phyloP scores from a whole-genome alignment of 1,140 invertebrate genomes.

The Tenebrio molitor region DNA sequence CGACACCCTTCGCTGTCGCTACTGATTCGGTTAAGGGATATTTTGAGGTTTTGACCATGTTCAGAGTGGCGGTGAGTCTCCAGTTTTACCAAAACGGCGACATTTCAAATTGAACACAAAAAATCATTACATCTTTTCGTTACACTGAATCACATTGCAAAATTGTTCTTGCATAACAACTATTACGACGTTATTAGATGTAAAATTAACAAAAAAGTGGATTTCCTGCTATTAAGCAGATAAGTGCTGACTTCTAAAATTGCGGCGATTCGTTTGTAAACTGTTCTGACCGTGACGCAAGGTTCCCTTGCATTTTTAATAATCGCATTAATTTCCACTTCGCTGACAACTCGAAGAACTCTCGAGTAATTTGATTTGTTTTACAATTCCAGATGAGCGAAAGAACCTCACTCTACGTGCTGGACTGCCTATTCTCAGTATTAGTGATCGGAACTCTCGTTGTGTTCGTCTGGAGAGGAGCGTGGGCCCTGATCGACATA shows the following conservation, averaged over 20 bases:
- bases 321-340: no score
- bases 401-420: conserved; percentile 79
- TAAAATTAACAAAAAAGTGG: no score
- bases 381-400: conserved; percentile 76
- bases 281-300: no score
- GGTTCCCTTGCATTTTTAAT: no score
- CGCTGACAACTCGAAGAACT: no score
- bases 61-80: conserved; percentile 77
- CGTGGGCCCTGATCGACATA: conserved; percentile 85
- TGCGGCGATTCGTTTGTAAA: no score
- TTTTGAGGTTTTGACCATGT: conserved; percentile 87
- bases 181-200: no score
- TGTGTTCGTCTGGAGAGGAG: conserved; percentile 89
- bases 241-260: no score
- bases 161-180: no score
- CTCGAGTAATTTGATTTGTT: no score
- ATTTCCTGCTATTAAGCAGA: no score
- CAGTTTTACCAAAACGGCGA: background rate
- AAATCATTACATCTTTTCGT: background rate
- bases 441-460: conserved; percentile 86
- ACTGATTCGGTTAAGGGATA: conserved; percentile 81
- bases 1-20: conserved; percentile 82
- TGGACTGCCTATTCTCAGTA: conserved; percentile 90
- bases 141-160: background rate
- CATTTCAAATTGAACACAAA: no score